Percentiles rank a stretch among this genome's conserved stretches.
These are phyloP conservation scores for Chaenogobius annularis DNA, from an alignment of 2,113 vertebrate species.

Conservation along the genomic window DNA sequence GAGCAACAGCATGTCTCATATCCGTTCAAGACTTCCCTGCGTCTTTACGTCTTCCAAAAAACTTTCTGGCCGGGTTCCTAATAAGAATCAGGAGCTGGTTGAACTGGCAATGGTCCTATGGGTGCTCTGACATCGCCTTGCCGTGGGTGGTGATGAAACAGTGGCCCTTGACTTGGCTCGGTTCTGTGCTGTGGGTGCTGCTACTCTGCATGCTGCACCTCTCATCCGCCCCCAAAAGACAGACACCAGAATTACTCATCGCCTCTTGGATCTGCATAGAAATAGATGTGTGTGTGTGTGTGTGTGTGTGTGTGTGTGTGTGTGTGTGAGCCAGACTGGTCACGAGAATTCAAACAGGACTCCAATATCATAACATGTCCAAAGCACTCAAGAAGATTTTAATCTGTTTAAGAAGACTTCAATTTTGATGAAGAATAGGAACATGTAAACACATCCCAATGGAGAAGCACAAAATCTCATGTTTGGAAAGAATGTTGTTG, in stretches of 20 bases:
- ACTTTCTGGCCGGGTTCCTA: constrained; percentile 63
- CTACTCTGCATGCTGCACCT: constrained; percentile 62
- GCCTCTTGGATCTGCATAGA: constrained; percentile 60
- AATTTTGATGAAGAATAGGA: not conserved
- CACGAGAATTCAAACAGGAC: constrained; percentile 32
- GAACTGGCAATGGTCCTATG: constrained; percentile 66
- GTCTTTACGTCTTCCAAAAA: constrained; percentile 15
- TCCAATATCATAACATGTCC: constrained; percentile 8
- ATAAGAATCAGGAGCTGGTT: constrained; percentile 63
- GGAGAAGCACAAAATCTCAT: too few relatives aligned
- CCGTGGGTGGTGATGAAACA: constrained; percentile 76
- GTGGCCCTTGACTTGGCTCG: constrained; percentile 59
- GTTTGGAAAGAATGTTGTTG: too few relatives aligned
- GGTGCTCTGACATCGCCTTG: constrained; percentile 71
- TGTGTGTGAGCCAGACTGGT: constrained; percentile 30
- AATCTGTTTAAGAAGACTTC: not conserved
- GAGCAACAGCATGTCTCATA: constrained; percentile 45
- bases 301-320: constrained; percentile 12
- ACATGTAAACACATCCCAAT: too few relatives aligned
- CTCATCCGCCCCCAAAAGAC: constrained; percentile 60
- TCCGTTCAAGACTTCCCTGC: constrained; percentile 15
- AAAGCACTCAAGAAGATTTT: not conserved
- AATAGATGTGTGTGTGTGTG: constrained; percentile 52
- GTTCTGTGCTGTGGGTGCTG: constrained; percentile 42
- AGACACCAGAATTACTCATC: constrained; percentile 63